These are phyloP conservation scores for Loriculus beryllinus DNA, from an alignment of 2,797 vertebrate genomes.

Conservation along the genomic window DNA sequence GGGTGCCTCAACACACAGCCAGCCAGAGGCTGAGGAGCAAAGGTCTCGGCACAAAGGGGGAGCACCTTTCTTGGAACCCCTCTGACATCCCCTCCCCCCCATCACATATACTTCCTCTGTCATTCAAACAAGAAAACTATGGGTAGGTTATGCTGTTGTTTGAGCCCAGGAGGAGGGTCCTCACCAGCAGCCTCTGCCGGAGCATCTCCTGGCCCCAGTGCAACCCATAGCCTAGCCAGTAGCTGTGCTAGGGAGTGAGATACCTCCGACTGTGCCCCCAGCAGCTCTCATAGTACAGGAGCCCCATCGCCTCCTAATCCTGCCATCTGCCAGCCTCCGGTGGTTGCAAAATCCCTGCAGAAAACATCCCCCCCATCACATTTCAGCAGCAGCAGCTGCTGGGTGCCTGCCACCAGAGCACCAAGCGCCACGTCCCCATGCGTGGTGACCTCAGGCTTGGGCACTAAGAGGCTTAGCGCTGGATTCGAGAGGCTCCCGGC, in stretches of 20 bases:
- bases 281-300: not conserved
- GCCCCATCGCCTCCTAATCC: not conserved
- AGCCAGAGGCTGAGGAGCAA: not conserved
- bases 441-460: not conserved
- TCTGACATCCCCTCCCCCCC: not conserved
- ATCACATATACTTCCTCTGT: not conserved
- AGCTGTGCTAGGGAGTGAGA: rapidly evolving
- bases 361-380: not conserved
- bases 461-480: conserved; percentile 42
- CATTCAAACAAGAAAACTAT: not conserved
- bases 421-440: not conserved
- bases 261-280: rapidly evolving
- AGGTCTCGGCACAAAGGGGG: not conserved
- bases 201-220: not conserved
- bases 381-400: not conserved
- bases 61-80: not conserved
- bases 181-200: not conserved
- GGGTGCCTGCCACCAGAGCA: not conserved
- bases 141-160: rapidly evolving
- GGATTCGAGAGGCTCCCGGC: not conserved
- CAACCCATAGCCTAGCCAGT: rapidly evolving
- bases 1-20: rapidly evolving
- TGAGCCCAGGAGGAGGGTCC: not conserved
- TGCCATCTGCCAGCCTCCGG: not conserved
- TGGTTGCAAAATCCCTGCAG: not conserved